Evolutionary conservation across 2,888 invertebrate species (phyloP).

Genomic region (Patella depressa): DNA sequence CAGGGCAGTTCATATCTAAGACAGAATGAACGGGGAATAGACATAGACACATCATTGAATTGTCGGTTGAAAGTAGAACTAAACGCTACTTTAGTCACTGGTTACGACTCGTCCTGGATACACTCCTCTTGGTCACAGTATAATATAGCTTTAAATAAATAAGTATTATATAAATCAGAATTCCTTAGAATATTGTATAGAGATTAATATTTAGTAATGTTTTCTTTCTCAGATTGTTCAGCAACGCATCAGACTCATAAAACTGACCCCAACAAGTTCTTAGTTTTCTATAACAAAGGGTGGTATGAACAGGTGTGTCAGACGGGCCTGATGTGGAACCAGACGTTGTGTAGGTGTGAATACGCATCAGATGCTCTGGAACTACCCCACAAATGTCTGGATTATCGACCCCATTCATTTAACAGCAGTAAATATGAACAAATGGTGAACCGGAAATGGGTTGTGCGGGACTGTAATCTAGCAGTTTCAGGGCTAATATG

Average conservation of each 20-base stretch:
- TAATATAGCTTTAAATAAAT: no score
- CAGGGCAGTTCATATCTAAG: no score
- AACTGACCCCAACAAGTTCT: slow-evolving; percentile 39
- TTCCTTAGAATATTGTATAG: no score
- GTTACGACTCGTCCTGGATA: no score
- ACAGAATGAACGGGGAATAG: no score
- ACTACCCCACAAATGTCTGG: slow-evolving; percentile 15
- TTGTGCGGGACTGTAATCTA: slow-evolving; percentile 41
- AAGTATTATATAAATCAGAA: no score
- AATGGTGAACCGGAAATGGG: slow-evolving; percentile 43
- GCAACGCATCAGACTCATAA: slow-evolving; percentile 29
- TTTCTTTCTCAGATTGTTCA: slow-evolving; percentile 32
- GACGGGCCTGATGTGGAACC: slow-evolving; percentile 41
- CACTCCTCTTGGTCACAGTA: no score
- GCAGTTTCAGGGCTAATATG: slow-evolving; percentile 40
- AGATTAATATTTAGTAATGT: no score
- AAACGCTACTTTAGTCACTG: no score
- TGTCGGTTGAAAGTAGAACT: no score
- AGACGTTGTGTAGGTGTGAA: slow-evolving; percentile 43
- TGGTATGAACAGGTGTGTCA: slow-evolving; percentile 44
- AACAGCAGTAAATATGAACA: slow-evolving; percentile 40
- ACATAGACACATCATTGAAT: no score
- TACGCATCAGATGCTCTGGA: slow-evolving; percentile 24
- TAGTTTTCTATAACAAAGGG: slow-evolving; percentile 38
- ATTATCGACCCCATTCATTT: slow-evolving; percentile 14